These are phyloP conservation scores for Gryllus longicercus DNA, from an alignment of 2,888 invertebrate species.

Conservation along the genomic window DNA sequence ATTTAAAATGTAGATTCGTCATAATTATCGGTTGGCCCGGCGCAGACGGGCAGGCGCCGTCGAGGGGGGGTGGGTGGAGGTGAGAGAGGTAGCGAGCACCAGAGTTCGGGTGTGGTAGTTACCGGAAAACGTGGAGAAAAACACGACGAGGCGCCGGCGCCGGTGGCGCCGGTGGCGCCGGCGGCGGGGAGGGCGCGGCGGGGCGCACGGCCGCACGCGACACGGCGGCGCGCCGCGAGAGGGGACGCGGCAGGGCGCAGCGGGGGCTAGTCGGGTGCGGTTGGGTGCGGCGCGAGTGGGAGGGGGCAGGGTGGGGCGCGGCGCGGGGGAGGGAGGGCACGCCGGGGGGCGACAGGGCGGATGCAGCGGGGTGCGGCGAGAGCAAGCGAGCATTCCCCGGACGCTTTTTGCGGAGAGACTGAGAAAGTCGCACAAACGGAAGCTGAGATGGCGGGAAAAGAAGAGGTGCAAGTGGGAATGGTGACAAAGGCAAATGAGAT, in stretches of 20 bases:
- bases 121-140: not conserved
- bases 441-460: not conserved
- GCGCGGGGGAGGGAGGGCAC: too few relatives aligned
- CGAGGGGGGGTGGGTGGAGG: not conserved
- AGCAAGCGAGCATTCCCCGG: too few relatives aligned
- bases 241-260: too few relatives aligned
- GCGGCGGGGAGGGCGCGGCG: not conserved
- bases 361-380: too few relatives aligned
- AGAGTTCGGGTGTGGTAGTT: not conserved
- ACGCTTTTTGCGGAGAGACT: too few relatives aligned
- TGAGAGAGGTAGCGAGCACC: not conserved
- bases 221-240: not conserved
- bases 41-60: not conserved
- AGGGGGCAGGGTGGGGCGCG: too few relatives aligned
- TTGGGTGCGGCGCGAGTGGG: too few relatives aligned
- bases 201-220: not conserved
- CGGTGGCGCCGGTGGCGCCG: too few relatives aligned
- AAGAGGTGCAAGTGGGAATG: not conserved
- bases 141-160: not conserved
- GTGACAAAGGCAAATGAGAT: too few relatives aligned
- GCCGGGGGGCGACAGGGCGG: too few relatives aligned
- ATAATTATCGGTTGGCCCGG: not conserved
- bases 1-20: conserved; percentile 17
- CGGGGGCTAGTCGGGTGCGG: too few relatives aligned
- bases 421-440: too few relatives aligned